Base-by-base conservation (phyloP, 2,797 vertebrate genomes). In the Urocyon cinereoargenteus region DNA sequence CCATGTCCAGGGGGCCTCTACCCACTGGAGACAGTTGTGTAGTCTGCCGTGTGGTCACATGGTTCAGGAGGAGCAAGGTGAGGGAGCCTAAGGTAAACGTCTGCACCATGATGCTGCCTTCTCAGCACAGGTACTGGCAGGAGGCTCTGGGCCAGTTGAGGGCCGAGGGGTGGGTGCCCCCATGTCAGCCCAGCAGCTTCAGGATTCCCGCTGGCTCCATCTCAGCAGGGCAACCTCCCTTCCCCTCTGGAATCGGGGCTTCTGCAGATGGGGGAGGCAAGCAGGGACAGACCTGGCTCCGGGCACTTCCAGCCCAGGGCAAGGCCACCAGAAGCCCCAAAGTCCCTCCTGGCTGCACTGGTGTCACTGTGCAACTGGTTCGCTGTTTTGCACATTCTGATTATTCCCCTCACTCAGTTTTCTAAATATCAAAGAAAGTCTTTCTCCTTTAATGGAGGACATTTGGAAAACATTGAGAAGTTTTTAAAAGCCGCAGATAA, bases 321-420 rank as follows among this genome's bases (percentile, higher is more conserved):
- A 12, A 24, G 49, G 16, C 61, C 70, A 21, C 16, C 5, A 7
- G 64, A 24, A 61, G 53, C 62, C 40, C 81, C 0, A 1, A n/a
- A 21, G 6, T 34, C 36, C 59, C 62, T 59, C 21, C 0, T 24
- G 19, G 77, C 6, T 24, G n/a, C 21, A 6, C 51, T 7, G 12
- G 49, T 55, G 57, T 45, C 36, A 0, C 55, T 5, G 19, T 0
- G n/a, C 6, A 34, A 21, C 13, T 3, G 34, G 2, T 28, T 5
- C 7, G 0, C 3, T 5, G 1, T 3, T n/a, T 13, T 0, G 3
- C 12, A n/a, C 34, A 1, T 15, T 28, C 51, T 21, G 19, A 10
- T 51, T 8, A 12, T 26, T 55, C 45, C 49, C 36, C 6, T 59
- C 45, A 45, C 34, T 77, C 31, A 40, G 12, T 64, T 91, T 59